Base-by-base conservation (phyloP, 2,797 vertebrate species). In the Martes flavigula region DNA sequence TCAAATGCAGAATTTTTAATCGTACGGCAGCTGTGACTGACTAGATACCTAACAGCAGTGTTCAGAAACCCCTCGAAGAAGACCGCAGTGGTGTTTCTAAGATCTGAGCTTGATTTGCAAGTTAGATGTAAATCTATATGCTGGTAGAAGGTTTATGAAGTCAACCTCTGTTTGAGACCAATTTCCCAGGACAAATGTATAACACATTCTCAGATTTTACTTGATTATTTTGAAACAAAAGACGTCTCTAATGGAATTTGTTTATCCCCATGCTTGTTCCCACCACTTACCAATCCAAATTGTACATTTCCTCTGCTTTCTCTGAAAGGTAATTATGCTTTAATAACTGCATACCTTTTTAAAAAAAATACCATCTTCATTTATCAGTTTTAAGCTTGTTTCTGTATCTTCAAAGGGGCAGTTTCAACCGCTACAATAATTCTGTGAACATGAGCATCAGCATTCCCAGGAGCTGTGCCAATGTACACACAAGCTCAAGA, bases 1-100 rank as follows among this genome's bases (percentile, higher is more conserved):
- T 90, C 25, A 78, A 10, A 75, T 92, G 58, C 2, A 87, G 95
- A 27, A 6, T 73, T 97, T 95, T 91, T 77, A 8, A 64, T 83
- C 43, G 25, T 35, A 56, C 0, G 89, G 30, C 15, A 66, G 13
- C 82, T n/a, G 9, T 43, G 25, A 54, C 38, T 32, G 73, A 9
- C 66, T 60, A 87, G 87, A 95, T 82, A 92, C 58, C 48, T 62
- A 72, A 78, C 38, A 77, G 6, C 1, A 43, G 9, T 70, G 43
- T 84, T 77, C 60, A 86, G 66, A 90, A 56, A 58, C 21, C 23
- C 27, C 64, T 68, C 18, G 8, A 25, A 84, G 56, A 58, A 68
- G 35, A 90, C 20, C 10, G 30, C 40, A 30, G 1, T 70, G 27
- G 12, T 81, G 43, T 40, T 27, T 90, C 18, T 66, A 46, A 92